phyloP scores from a whole-genome alignment of 2,888 invertebrate species.

The Diarsia dahlii region DNA sequence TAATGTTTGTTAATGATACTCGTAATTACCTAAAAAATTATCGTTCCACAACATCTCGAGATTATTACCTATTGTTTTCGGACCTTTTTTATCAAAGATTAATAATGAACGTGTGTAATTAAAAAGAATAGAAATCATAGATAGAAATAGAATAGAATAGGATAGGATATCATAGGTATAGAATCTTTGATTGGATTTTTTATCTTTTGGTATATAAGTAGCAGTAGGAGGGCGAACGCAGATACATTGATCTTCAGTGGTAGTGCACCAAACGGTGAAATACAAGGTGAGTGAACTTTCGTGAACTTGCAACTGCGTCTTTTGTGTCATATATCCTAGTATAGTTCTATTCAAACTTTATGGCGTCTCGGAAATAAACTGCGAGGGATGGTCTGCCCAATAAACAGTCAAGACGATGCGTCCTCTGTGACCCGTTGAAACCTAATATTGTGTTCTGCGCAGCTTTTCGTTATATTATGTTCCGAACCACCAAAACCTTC shows the following conservation, averaged over 20 bases:
- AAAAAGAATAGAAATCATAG: constrained; percentile 20
- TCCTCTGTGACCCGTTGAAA: neutral
- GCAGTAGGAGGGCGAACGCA: constrained; percentile 67
- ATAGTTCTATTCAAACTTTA: neutral
- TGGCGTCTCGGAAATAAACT: neutral
- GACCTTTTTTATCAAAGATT: constrained; percentile 66
- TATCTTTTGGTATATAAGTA: constrained; percentile 75
- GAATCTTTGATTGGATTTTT: constrained; percentile 63
- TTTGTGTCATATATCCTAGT: neutral
- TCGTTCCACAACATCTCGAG: constrained; percentile 15
- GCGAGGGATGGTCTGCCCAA: neutral
- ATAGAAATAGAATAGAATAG: too few relatives aligned
- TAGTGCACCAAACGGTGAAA: constrained; percentile 38
- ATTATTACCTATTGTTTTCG: constrained; percentile 61
- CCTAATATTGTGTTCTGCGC: neutral
- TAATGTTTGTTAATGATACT: constrained; percentile 8
- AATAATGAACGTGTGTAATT: constrained; percentile 55
- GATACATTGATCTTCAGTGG: constrained; percentile 42
- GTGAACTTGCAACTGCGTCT: neutral
- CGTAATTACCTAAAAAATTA: constrained; percentile 11
- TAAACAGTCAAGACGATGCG: neutral
- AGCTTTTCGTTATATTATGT: neutral
- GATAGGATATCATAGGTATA: too few relatives aligned
- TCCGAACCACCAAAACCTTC: neutral
- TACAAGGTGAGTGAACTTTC: constrained; percentile 60